Percentiles rank a stretch among this genome's conserved stretches.
These are phyloP conservation scores for Leistus spinibarbis DNA, from an alignment of 2,888 invertebrate genomes.

Conservation along the genomic window DNA sequence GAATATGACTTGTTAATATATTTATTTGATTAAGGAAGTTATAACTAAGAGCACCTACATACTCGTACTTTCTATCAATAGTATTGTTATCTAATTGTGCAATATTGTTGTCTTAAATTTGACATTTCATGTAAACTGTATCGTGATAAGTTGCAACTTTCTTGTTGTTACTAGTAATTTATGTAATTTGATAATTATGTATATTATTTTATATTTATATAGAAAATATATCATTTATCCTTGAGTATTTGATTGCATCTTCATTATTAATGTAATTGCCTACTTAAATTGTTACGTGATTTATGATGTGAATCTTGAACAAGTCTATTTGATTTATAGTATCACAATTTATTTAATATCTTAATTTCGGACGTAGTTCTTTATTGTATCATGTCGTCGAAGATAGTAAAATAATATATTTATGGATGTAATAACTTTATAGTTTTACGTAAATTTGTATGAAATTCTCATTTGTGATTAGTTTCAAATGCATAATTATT, in stretches of 20 bases:
- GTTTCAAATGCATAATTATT: too few species aligned
- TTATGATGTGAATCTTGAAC: background rate
- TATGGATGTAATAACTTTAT: too few species aligned
- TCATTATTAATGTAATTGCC: background rate
- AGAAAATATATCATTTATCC: background rate
- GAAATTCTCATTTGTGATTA: too few species aligned
- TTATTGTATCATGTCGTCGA: too few species aligned
- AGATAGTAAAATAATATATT: too few species aligned
- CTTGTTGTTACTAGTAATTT: background rate
- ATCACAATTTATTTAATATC: too few species aligned
- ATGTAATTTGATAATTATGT: background rate
- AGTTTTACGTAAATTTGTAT: too few species aligned
- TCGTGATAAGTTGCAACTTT: background rate
- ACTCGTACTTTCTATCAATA: background rate
- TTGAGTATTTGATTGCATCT: background rate
- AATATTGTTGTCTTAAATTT: background rate
- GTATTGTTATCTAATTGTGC: background rate
- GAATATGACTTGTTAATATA: too few species aligned
- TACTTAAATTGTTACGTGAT: background rate
- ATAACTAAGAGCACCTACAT: too few species aligned
- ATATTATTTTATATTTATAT: background rate
- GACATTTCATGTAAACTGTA: background rate
- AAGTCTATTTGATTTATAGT: too few species aligned
- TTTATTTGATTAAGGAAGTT: too few species aligned
- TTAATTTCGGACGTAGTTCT: too few species aligned